Evolutionary conservation across 2,888 invertebrate genomes (phyloP).

Genomic region (Dasypolia templi): DNA sequence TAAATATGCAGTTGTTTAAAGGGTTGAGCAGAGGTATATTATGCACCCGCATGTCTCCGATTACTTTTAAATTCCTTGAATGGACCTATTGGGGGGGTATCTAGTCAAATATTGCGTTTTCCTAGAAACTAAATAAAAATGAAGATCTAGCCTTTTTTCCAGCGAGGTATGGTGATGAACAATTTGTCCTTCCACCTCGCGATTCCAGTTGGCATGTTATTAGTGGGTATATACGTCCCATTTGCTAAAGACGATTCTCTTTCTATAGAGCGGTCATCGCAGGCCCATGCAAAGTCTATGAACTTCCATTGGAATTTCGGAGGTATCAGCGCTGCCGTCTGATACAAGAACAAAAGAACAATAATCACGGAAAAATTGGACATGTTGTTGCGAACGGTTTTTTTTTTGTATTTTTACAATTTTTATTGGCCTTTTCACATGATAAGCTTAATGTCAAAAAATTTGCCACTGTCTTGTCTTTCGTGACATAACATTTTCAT

Average conservation of each 20-base stretch:
- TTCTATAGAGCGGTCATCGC: background rate
- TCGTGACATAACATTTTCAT: background rate
- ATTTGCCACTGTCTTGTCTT: background rate
- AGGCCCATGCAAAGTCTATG: slow-evolving; percentile 91
- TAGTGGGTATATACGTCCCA: slow-evolving; percentile 90
- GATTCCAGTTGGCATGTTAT: slow-evolving; percentile 93
- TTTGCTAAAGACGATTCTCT: slow-evolving; percentile 88
- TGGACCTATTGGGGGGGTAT: no score
- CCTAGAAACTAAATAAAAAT: background rate
- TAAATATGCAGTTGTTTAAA: no score
- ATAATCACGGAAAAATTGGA: slow-evolving; percentile 42
- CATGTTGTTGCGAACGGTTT: slow-evolving; percentile 43
- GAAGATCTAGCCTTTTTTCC: slow-evolving; percentile 89
- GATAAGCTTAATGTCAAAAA: background rate
- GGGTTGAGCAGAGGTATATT: background rate
- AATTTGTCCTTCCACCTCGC: slow-evolving; percentile 93
- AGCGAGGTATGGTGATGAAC: slow-evolving; percentile 92
- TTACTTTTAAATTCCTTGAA: background rate
- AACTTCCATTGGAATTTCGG: slow-evolving; percentile 91
- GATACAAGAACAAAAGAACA: slow-evolving; percentile 49
- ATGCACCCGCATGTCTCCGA: background rate
- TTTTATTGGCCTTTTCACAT: slow-evolving; percentile 3
- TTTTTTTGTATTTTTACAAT: slow-evolving; percentile 2
- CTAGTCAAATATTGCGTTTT: background rate
- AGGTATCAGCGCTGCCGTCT: slow-evolving; percentile 72